A percentile compares a stretch with the other conserved stretches of the same genome.
These are phyloP conservation scores for Cataglyphis livida DNA, from an alignment of 2,888 invertebrate species.

Conservation along the genomic window DNA sequence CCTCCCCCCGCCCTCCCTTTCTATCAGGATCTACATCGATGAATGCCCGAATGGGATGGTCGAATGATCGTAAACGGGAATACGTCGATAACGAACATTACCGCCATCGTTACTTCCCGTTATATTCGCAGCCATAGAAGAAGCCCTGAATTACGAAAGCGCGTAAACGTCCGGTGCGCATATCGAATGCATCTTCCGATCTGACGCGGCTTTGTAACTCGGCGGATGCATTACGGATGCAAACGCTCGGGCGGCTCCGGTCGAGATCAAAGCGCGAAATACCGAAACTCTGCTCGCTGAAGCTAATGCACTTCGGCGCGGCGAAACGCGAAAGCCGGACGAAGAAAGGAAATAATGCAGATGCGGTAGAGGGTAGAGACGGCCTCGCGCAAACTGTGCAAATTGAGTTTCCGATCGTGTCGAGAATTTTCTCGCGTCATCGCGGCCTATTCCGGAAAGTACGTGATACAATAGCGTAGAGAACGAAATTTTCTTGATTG, in stretches of 20 bases:
- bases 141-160: constrained; percentile 60
- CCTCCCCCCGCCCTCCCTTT: background rate
- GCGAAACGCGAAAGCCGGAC: constrained; percentile 27
- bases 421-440: constrained; percentile 13
- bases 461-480: background rate
- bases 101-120: background rate
- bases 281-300: constrained; percentile 55
- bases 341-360: constrained; percentile 49
- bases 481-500: constrained; percentile 17
- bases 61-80: constrained; percentile 48
- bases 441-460: background rate
- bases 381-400: constrained; percentile 24
- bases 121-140: constrained; percentile 45
- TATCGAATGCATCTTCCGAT: constrained; percentile 59
- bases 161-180: constrained; percentile 37
- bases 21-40: constrained; percentile 52
- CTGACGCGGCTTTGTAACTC: constrained; percentile 40
- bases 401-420: constrained; percentile 30
- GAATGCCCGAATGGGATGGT: constrained; percentile 43
- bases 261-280: constrained; percentile 67
- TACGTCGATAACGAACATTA: constrained; percentile 51
- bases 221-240: constrained; percentile 49
- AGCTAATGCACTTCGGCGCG: constrained; percentile 51
- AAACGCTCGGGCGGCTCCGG: background rate
- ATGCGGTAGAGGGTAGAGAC: background rate